phyloP scores from a whole-genome alignment of 2,113 vertebrate genomes.

The Gambusia holbrooki region DNA sequence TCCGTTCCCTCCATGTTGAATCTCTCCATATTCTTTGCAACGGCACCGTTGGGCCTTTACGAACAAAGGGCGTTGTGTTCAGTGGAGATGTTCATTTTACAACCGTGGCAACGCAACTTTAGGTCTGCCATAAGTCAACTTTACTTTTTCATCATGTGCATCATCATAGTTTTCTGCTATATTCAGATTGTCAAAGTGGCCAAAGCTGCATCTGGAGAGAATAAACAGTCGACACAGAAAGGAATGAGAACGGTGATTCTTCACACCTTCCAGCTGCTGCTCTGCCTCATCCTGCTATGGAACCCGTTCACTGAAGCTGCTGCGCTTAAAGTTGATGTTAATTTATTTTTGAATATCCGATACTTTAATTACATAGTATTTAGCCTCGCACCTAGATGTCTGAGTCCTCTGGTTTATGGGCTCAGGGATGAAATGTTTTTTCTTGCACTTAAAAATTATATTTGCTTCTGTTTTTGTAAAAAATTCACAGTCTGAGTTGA shows the following conservation, averaged over 20 bases:
- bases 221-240: constrained; percentile 46
- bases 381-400: constrained; percentile 40
- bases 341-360: not conserved
- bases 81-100: constrained; percentile 2
- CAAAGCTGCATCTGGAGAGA: constrained; percentile 38
- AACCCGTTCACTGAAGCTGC: constrained; percentile 49
- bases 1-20: constrained; percentile 16
- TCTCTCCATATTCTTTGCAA: constrained; percentile 19
- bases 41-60: not conserved
- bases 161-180: constrained; percentile 49
- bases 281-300: constrained; percentile 63
- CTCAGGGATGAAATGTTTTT: constrained; percentile 44
- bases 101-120: constrained; percentile 47
- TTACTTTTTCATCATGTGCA: constrained; percentile 54
- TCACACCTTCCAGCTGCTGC: constrained; percentile 64
- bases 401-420: constrained; percentile 33
- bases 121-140: constrained; percentile 10
- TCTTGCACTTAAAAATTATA: constrained; percentile 29
- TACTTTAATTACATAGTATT: constrained; percentile 53
- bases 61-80: not conserved
- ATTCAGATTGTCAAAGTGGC: constrained; percentile 57
- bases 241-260: constrained; percentile 62
- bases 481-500: not conserved
- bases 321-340: constrained; percentile 1
- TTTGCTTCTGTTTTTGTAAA: constrained; percentile 1